These are phyloP conservation scores for Bambusicola thoracicus DNA, from an alignment of 2,113 vertebrate species.

Conservation along the genomic window DNA sequence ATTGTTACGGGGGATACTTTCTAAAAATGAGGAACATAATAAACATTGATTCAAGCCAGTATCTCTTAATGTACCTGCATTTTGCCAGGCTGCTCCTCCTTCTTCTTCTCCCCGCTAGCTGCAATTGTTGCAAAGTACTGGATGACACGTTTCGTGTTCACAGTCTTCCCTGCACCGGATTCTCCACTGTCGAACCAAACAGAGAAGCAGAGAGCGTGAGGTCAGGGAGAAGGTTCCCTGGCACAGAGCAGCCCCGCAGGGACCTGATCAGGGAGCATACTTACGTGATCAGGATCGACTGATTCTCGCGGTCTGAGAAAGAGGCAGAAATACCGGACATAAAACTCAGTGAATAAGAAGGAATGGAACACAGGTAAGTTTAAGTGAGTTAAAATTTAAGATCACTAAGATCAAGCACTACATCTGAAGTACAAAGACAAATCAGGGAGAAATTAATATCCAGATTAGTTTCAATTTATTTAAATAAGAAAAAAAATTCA, in stretches of 20 bases:
- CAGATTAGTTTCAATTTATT: not conserved
- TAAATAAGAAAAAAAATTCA: not conserved
- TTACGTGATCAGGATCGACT: slow-evolving; percentile 78
- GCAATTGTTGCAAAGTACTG: slow-evolving; percentile 84
- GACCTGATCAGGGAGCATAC: not conserved
- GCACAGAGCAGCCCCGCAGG: not conserved
- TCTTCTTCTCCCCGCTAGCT: slow-evolving; percentile 77
- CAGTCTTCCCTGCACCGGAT: slow-evolving; percentile 92
- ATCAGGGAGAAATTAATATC: not conserved
- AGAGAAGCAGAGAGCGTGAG: not conserved
- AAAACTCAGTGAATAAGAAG: not conserved
- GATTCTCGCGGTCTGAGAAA: slow-evolving; percentile 84
- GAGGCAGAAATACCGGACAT: not conserved
- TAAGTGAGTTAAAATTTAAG: not conserved
- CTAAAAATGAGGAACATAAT: not conserved
- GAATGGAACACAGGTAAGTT: not conserved
- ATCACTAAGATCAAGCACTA: not conserved
- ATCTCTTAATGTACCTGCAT: slow-evolving; percentile 75
- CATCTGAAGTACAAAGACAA: not conserved
- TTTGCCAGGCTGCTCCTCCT: slow-evolving; percentile 76
- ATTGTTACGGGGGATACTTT: not conserved
- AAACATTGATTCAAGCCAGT: not conserved
- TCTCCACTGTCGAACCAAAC: slow-evolving; percentile 81
- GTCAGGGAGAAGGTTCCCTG: not conserved
- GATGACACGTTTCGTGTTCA: slow-evolving; percentile 84